Percentiles rank a stretch among this genome's conserved stretches.
These are phyloP conservation scores for Tupaia tana DNA, from an alignment of 2,113 vertebrate species.

Conservation along the genomic window DNA sequence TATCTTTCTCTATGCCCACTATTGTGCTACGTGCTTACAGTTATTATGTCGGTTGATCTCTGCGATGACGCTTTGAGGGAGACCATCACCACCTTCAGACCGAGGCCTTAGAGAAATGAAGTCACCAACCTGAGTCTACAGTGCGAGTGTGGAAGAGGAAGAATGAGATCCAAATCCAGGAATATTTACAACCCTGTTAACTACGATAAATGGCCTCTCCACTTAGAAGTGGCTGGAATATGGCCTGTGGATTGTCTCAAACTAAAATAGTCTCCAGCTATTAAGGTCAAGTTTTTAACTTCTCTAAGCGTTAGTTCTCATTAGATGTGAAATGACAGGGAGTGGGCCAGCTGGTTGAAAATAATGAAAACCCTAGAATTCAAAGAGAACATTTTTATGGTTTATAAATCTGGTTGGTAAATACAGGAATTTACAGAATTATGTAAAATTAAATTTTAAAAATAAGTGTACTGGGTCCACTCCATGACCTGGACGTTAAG, in stretches of 20 bases:
- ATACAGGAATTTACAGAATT: not conserved
- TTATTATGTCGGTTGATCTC: not conserved
- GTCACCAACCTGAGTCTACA: not conserved
- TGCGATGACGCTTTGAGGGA: not conserved
- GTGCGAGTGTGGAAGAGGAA: not conserved
- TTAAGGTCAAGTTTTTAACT: not conserved
- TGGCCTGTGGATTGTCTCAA: not conserved
- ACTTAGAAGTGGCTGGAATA: not conserved
- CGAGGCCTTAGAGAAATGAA: not conserved
- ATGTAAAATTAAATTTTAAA: conserved; percentile 20
- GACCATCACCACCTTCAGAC: not conserved
- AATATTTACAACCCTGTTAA: not conserved
- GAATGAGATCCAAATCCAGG: not conserved
- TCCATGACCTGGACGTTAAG: too few species aligned
- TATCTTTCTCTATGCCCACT: not conserved
- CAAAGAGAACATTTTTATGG: conserved; percentile 2
- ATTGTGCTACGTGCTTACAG: not conserved
- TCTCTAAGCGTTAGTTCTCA: not conserved
- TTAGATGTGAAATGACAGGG: not conserved
- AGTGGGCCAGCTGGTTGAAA: not conserved
- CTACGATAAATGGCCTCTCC: not conserved
- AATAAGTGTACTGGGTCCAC: not conserved
- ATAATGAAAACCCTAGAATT: not conserved
- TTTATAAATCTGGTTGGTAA: not conserved
- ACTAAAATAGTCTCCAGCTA: not conserved